Evolutionary conservation across 2,888 invertebrate genomes (phyloP).

Genomic region (Drosophila recens): DNA sequence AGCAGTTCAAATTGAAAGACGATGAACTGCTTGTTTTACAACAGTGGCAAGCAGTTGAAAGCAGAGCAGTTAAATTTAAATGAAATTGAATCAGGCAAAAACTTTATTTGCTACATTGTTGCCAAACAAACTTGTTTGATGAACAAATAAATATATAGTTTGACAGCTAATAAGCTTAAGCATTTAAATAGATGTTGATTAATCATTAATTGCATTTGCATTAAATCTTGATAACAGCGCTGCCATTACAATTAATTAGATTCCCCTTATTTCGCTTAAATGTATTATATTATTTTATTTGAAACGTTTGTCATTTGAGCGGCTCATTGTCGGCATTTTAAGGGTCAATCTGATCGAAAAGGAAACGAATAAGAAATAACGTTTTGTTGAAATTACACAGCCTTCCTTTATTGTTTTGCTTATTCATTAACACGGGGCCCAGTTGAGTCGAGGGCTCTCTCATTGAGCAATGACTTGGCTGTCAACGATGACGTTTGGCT

Average conservation of each 20-base stretch:
- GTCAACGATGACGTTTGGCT: constrained; percentile 73
- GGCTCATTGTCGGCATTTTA: constrained; percentile 5
- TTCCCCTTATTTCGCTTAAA: constrained; percentile 19
- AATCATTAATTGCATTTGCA: constrained; percentile 17
- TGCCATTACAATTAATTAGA: constrained; percentile 46
- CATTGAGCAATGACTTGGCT: constrained; percentile 70
- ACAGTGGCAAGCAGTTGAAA: neutral
- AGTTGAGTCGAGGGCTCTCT: constrained; percentile 29
- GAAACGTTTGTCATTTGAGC: constrained; percentile 40
- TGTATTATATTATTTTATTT: constrained; percentile 4
- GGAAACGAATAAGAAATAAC: constrained; percentile 30
- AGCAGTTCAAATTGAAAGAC: neutral
- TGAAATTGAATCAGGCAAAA: neutral
- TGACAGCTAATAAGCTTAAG: neutral
- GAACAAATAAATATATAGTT: constrained; percentile 1
- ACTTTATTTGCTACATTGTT: neutral
- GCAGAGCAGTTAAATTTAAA: neutral
- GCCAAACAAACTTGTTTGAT: neutral
- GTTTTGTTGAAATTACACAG: constrained; percentile 60
- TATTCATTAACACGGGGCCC: constrained; percentile 65
- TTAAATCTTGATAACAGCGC: neutral
- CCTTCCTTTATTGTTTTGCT: constrained; percentile 57
- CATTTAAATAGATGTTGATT: neutral
- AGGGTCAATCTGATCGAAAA: constrained; percentile 44
- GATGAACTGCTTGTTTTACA: constrained; percentile 4